Percentiles rank a stretch among this genome's conserved stretches.
Conservation (phyloP, 2,888 invertebrate species). For the Agrotis ipsilon region DNA sequence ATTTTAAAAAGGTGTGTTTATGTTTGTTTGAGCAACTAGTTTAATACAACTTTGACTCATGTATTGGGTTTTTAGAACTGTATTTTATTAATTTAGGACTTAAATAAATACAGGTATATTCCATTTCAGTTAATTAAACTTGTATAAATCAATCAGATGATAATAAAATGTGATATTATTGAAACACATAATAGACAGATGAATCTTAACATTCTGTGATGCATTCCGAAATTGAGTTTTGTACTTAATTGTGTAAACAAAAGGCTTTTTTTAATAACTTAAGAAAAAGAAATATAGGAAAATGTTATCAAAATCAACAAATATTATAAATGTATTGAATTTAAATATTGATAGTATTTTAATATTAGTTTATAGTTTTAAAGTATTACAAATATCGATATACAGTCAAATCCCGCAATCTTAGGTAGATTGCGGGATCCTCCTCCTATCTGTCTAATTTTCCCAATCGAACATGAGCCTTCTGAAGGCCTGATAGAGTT, state of each 20-base stretch:
- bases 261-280: slow-evolving; percentile 37
- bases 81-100: no score
- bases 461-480: no score
- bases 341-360: slow-evolving; percentile 29
- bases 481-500: no score
- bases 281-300: slow-evolving; percentile 1
- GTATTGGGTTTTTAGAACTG: no score
- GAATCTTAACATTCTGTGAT: slow-evolving; percentile 40
- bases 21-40: no score
- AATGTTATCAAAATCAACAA: slow-evolving; percentile 17
- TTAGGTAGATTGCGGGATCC: no score
- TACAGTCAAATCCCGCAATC: no score
- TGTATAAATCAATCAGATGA: slow-evolving; percentile 22
- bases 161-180: slow-evolving; percentile 35
- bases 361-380: slow-evolving; percentile 24
- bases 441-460: no score
- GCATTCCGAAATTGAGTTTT: slow-evolving; percentile 31
- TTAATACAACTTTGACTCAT: no score
- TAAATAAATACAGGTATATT: background rate
- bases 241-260: slow-evolving; percentile 29
- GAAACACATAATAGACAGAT: slow-evolving; percentile 9
- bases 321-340: slow-evolving; percentile 21
- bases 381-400: slow-evolving; percentile 43
- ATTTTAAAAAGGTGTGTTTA: no score
- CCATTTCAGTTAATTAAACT: slow-evolving; percentile 5